These are phyloP conservation scores for Sinopyrophorus schimmeli DNA, from an alignment of 2,888 invertebrate species.

Conservation along the genomic window DNA sequence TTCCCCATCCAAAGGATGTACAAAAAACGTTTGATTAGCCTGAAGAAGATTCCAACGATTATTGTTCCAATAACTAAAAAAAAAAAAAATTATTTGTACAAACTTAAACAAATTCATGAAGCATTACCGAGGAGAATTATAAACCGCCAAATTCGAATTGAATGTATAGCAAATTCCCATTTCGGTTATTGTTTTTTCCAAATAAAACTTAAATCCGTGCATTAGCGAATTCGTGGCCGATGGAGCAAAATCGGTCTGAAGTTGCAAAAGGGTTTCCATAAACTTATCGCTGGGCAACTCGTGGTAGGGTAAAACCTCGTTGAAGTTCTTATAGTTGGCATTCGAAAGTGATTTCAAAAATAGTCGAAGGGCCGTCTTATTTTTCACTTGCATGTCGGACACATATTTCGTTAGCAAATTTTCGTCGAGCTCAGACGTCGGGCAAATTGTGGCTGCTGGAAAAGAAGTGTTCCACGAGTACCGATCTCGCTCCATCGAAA, in stretches of 20 bases:
- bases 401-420: slow-evolving; percentile 60
- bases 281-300: slow-evolving; percentile 62
- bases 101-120: slow-evolving; percentile 3
- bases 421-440: slow-evolving; percentile 60
- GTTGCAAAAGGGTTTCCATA: slow-evolving; percentile 60
- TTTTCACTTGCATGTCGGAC: slow-evolving; percentile 41
- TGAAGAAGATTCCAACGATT: slow-evolving; percentile 61
- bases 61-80: slow-evolving; percentile 61
- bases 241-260: slow-evolving; percentile 60
- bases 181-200: slow-evolving; percentile 68
- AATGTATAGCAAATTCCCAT: slow-evolving; percentile 72
- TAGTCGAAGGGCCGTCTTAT: slow-evolving; percentile 59
- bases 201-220: slow-evolving; percentile 40
- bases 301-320: slow-evolving; percentile 60
- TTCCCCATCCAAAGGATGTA: slow-evolving; percentile 74
- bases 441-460: slow-evolving; percentile 70
- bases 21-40: slow-evolving; percentile 58
- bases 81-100: slow-evolving; percentile 5
- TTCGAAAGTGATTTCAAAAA: slow-evolving; percentile 63
- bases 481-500: slow-evolving; percentile 74
- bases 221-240: slow-evolving; percentile 51
- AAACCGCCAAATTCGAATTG: slow-evolving; percentile 66
- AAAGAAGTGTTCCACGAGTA: slow-evolving; percentile 74
- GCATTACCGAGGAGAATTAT: slow-evolving; percentile 62
- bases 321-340: slow-evolving; percentile 64